These are phyloP conservation scores for Urocitellus parryii DNA, from an alignment of 2,113 vertebrate species.

Conservation along the genomic window DNA sequence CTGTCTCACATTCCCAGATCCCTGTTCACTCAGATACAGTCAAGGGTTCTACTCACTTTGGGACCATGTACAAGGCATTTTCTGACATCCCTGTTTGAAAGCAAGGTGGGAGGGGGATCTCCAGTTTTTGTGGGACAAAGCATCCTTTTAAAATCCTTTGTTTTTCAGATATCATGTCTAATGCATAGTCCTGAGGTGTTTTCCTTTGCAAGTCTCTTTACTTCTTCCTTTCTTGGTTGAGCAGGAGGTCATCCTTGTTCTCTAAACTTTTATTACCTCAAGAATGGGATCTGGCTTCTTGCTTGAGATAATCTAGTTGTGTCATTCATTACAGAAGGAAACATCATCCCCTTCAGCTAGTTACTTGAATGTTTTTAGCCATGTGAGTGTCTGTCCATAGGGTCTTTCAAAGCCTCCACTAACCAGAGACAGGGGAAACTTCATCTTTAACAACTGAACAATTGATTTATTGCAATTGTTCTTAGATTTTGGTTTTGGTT, in stretches of 20 bases:
- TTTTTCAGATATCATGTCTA: neutral
- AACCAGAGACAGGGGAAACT: neutral
- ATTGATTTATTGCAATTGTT: neutral
- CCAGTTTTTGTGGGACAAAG: neutral
- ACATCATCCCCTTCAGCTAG: neutral
- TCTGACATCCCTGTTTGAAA: neutral
- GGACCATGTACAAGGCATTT: neutral
- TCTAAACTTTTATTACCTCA: neutral
- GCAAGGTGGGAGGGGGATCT: neutral
- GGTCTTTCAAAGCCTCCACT: neutral
- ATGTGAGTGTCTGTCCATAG: neutral
- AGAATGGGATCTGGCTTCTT: neutral
- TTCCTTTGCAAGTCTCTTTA: neutral
- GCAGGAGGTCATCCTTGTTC: neutral
- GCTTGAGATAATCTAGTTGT: neutral
- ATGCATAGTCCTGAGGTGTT: neutral
- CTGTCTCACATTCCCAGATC: neutral
- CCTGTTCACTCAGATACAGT: neutral
- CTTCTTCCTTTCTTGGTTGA: neutral
- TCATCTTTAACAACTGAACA: conserved; percentile 39
- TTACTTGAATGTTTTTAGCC: neutral
- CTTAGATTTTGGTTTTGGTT: neutral
- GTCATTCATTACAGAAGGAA: neutral
- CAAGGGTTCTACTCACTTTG: neutral
- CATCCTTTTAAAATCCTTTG: neutral